Evolutionary conservation across 2,797 vertebrate genomes (phyloP).

Genomic region (Alcedo atthis): DNA sequence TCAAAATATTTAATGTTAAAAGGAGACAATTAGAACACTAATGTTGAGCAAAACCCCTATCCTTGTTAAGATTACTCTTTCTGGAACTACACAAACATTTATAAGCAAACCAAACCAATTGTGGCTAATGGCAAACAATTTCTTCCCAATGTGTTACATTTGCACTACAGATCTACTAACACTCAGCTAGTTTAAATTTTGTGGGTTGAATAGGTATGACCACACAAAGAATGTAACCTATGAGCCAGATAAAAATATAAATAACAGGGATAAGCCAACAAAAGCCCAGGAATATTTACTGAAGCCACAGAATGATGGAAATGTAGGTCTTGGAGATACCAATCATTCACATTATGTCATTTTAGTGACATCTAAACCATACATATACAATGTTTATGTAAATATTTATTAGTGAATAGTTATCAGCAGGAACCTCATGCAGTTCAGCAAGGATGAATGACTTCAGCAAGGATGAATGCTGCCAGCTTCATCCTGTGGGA

Average conservation of each 20-base stretch:
- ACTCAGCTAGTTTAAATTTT: not conserved
- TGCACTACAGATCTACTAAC: not conserved
- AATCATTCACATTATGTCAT: fast-evolving
- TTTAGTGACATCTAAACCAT: not conserved
- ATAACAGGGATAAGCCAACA: not conserved
- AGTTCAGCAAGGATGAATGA: not conserved
- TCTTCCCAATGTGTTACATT: not conserved
- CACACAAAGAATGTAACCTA: not conserved
- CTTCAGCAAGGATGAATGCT: not conserved
- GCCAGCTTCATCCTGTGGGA: not conserved
- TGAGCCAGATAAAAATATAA: not conserved
- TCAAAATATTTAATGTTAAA: not conserved
- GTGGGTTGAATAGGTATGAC: not conserved
- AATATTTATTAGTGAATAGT: not conserved
- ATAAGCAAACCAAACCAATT: not conserved
- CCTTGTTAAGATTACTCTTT: not conserved
- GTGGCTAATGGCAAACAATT: not conserved
- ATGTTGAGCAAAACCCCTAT: not conserved
- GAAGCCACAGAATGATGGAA: not conserved
- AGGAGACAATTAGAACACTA: not conserved
- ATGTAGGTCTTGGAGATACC: not conserved
- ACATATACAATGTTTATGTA: not conserved
- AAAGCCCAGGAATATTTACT: not conserved
- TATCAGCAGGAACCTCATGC: not conserved
- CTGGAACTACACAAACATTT: not conserved